These are phyloP conservation scores for Potorous gilbertii DNA, from an alignment of 2,797 vertebrate genomes.

Conservation along the genomic window DNA sequence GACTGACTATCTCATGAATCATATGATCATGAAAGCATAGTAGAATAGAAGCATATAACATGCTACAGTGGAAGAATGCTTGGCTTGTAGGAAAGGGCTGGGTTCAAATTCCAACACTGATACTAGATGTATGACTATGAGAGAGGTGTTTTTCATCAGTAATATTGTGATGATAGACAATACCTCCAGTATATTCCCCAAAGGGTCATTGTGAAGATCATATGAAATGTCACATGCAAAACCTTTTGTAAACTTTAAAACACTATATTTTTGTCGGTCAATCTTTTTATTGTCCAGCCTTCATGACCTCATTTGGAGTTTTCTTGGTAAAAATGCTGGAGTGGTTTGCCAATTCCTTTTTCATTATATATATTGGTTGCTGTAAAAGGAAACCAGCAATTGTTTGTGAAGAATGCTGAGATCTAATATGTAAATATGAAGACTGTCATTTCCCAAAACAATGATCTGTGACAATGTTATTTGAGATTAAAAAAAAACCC, in stretches of 20 bases:
- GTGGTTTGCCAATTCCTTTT: not conserved
- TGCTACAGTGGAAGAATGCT: not conserved
- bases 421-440: not conserved
- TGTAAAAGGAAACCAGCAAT: conserved; percentile 3
- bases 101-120: not conserved
- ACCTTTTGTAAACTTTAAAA: not conserved
- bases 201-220: not conserved
- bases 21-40: conserved; percentile 41
- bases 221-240: not conserved
- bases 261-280: not conserved
- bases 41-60: not conserved
- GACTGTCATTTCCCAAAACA: conserved; percentile 51
- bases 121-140: not conserved
- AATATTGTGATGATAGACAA: not conserved
- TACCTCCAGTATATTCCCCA: not conserved
- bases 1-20: conserved; percentile 47
- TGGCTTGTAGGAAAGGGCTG: not conserved
- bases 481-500: conserved; percentile 18
- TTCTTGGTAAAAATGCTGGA: not conserved
- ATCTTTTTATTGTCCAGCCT: too few species aligned
- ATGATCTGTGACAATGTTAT: conserved; percentile 6
- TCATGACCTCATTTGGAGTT: not conserved
- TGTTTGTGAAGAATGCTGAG: conserved; percentile 34
- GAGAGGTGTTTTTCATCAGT: not conserved
- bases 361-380: not conserved